Evolutionary conservation across 2,113 vertebrate species (phyloP), one percentile per base, ranked within the genome.

Genomic region (Fulica atra): DNA sequence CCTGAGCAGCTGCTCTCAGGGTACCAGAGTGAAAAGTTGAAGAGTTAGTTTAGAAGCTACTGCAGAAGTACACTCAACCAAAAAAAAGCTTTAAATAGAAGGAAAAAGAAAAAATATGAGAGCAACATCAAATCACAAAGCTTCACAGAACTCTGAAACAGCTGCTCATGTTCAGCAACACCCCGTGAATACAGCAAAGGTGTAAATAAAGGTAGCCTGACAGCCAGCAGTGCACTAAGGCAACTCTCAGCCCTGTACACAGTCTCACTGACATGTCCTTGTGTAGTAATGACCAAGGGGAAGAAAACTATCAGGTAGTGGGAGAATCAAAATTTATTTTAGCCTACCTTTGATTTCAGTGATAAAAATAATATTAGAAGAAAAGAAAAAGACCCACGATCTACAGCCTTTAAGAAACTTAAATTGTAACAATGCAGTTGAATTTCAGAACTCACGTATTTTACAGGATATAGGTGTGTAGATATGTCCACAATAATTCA

Each of bases 401-500:
- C n/a, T 66, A 9, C 16, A 15, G 10, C 14, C 40, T 51, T 59
- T 15, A 2, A 65, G 86, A 79, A 16, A 24, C 8, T 31, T 15
- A 7, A n/a, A 2, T 9, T 38, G 3, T 33, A 53, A 26, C 4
- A 63, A 48, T 9, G 21, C 35, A 65, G 79, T 0, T 10, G 5
- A 35, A 40, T 21, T 40, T 17, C 1, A 6, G 29, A 44, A 99
- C 99, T 99, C 98, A 99, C 99, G 99, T 99, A 99, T 99, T 99
- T 99, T 99, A 98, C 99, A 99, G 98, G 99, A 99, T 98, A 99
- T 99, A 97, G 99, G 99, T 68, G 99, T 99, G 97, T 99, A 99
- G 99, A 99, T 99, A 98, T 99, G 99, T 98, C 99, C 99, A 98
- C 99, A 99, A 98, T 99, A 99, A 99, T 99, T 99, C 99, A 99